Percentiles rank a stretch among this genome's conserved stretches.
Conservation (phyloP, 2,113 vertebrate species). For the Lipophrys pholis region DNA sequence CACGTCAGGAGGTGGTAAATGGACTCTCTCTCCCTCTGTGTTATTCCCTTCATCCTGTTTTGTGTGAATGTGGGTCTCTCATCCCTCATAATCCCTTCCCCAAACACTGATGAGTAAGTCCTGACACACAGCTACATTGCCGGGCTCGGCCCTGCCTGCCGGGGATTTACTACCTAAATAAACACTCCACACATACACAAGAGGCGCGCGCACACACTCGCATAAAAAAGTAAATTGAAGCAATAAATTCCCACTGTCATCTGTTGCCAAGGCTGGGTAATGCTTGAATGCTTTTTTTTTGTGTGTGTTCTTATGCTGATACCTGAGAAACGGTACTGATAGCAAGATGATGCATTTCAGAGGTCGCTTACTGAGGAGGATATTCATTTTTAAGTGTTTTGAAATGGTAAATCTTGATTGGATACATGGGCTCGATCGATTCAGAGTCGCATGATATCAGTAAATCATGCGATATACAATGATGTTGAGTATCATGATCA, state of each 20-base stretch:
- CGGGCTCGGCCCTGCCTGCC: constrained; percentile 58
- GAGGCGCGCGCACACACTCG: constrained; percentile 1
- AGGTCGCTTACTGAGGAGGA: too few species aligned
- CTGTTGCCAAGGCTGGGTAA: constrained; percentile 17
- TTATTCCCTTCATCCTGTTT: constrained; percentile 54
- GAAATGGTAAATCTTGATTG: neutral
- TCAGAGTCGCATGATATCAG: too few species aligned
- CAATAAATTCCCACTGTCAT: constrained; percentile 49
- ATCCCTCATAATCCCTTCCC: constrained; percentile 78
- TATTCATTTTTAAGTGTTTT: neutral
- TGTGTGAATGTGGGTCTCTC: constrained; percentile 66
- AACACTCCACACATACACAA: constrained; percentile 48
- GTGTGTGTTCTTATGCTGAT: neutral
- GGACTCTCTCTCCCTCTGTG: constrained; percentile 34
- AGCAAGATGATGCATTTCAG: neutral
- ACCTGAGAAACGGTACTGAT: neutral
- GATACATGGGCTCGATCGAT: too few species aligned
- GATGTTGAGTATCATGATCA: too few species aligned
- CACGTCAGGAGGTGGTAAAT: constrained; percentile 49
- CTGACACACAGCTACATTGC: constrained; percentile 70
- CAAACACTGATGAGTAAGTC: constrained; percentile 78
- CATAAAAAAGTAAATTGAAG: constrained; percentile 61
- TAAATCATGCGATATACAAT: too few species aligned
- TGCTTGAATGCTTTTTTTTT: too few species aligned
- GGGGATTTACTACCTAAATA: constrained; percentile 75